A percentile compares a stretch with the other conserved stretches of the same genome.
phyloP scores from a whole-genome alignment of 2,113 vertebrate genomes.

The Prinia subflava region DNA sequence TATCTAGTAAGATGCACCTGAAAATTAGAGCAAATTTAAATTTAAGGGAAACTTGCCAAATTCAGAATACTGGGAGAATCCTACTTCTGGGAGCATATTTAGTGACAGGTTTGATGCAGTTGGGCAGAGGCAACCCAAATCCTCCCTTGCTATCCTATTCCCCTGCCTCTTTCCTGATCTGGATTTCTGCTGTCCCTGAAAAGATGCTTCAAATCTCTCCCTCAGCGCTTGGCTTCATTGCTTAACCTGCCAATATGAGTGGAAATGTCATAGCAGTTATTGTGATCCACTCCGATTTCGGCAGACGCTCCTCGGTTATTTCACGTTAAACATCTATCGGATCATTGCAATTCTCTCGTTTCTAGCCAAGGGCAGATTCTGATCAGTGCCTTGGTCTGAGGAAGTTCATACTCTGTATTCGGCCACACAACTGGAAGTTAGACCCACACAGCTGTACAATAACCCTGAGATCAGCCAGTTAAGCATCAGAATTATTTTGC shows the following conservation, averaged over 20 bases:
- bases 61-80: slow-evolving; percentile 13
- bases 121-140: slow-evolving; percentile 9
- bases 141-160: not conserved
- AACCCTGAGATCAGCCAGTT: not conserved
- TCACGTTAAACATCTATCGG: not conserved
- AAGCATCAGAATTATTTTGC: slow-evolving; percentile 16
- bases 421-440: not conserved
- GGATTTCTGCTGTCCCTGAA: not conserved
- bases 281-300: not conserved
- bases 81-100: not conserved
- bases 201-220: not conserved
- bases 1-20: slow-evolving; percentile 40
- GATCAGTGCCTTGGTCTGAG: not conserved
- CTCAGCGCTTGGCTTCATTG: not conserved
- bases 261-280: not conserved
- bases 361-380: not conserved
- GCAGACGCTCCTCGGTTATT: not conserved
- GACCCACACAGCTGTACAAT: not conserved
- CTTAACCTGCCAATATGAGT: slow-evolving; percentile 22
- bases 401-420: not conserved
- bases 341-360: not conserved
- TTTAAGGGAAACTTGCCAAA: slow-evolving; percentile 46
- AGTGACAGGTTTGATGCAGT: not conserved
- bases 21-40: slow-evolving; percentile 51
- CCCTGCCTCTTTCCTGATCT: not conserved